Conservation (phyloP, 2,888 invertebrate species). For the Leptogaster cylindrica region DNA sequence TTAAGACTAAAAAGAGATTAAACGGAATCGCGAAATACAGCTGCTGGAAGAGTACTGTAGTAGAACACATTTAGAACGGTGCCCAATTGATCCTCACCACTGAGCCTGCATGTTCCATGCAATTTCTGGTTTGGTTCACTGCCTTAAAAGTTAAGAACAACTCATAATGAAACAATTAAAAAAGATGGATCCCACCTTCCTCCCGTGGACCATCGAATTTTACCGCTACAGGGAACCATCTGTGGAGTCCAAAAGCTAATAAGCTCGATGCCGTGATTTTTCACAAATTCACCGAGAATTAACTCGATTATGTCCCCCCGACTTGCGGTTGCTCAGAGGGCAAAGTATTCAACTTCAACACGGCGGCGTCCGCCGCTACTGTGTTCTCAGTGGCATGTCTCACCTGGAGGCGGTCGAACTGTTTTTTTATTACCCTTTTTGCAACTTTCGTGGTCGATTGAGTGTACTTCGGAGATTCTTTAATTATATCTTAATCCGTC, state of each 20-base stretch:
- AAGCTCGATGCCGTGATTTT: too few species aligned
- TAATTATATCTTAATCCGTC: slow-evolving; percentile 16
- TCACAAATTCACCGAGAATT: background rate
- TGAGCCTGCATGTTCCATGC: too few species aligned
- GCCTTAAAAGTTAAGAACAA: too few species aligned
- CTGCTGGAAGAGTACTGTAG: too few species aligned
- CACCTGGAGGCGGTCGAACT: background rate
- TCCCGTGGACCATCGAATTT: background rate
- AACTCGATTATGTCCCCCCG: background rate
- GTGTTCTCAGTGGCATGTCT: background rate
- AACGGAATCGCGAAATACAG: too few species aligned
- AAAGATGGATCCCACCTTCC: background rate
- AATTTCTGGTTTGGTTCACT: too few species aligned
- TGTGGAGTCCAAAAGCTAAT: too few species aligned
- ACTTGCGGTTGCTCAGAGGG: background rate
- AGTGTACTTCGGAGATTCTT: background rate
- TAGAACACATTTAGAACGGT: too few species aligned
- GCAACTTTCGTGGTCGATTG: background rate
- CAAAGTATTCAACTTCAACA: background rate
- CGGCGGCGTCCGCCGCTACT: background rate
- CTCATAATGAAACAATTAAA: background rate
- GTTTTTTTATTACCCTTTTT: slow-evolving; percentile 3
- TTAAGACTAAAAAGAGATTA: too few species aligned
- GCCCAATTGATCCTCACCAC: too few species aligned
- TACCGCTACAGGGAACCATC: background rate